A percentile compares a stretch with the other conserved stretches of the same genome.
Evolutionary conservation across 2,113 vertebrate genomes (phyloP).

Genomic region (Scalopus aquaticus): DNA sequence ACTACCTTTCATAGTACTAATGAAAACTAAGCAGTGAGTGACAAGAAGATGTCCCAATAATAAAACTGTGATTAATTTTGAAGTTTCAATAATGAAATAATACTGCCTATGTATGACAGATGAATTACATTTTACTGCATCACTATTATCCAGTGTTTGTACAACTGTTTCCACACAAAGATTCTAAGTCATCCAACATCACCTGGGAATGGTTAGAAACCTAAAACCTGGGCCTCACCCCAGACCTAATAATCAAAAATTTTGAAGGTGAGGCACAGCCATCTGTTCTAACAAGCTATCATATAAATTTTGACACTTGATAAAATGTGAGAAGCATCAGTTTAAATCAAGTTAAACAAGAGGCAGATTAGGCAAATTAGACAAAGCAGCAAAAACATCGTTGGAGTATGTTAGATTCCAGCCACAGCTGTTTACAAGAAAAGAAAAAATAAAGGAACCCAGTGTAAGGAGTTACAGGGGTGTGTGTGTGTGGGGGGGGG

Average conservation of each 20-base stretch:
- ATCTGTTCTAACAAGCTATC: neutral
- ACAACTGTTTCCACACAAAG: neutral
- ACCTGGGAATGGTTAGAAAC: neutral
- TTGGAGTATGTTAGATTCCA: neutral
- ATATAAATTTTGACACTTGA: neutral
- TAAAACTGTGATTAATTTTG: neutral
- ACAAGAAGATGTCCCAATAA: neutral
- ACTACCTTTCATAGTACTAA: neutral
- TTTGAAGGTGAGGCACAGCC: neutral
- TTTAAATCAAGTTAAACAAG: neutral
- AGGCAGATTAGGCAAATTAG: neutral
- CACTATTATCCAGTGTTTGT: neutral
- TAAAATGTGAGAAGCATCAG: neutral
- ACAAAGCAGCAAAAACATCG: neutral
- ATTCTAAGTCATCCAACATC: neutral
- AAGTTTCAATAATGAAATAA: neutral
- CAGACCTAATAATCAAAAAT: neutral
- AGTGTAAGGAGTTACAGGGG: neutral
- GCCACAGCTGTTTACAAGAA: neutral
- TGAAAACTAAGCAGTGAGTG: neutral
- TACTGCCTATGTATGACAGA: neutral
- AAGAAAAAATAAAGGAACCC: neutral
- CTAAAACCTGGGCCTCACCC: neutral
- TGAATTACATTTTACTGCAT: neutral
- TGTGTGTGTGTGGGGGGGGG: neutral